Conservation (phyloP, 2,797 vertebrate genomes). For the Periophthalmus magnuspinnatus region DNA sequence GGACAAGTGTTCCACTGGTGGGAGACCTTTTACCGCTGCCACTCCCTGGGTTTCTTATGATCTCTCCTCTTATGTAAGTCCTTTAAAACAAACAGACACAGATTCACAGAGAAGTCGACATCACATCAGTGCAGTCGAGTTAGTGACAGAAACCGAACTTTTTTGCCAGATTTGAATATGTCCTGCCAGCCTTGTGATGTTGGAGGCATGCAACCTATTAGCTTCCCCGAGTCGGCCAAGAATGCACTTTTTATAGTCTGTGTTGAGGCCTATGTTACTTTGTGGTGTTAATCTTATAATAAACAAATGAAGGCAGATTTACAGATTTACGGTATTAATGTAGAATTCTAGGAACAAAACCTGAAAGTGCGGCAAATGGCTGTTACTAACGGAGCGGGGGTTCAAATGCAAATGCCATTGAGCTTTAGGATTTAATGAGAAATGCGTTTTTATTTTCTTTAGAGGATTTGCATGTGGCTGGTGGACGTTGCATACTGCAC, state of each 20-base stretch:
- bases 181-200: conserved; percentile 39
- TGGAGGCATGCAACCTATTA: conserved; percentile 37
- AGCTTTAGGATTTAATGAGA: background rate
- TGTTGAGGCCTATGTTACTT: conserved; percentile 23
- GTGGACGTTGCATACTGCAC: background rate
- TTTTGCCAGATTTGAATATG: conserved; percentile 25
- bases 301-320: conserved; percentile 35
- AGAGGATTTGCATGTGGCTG: background rate
- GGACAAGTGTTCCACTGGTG: background rate
- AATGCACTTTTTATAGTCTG: conserved; percentile 28
- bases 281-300: conserved; percentile 39
- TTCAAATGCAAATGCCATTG: conserved; percentile 4
- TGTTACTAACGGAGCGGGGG: background rate
- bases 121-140: conserved; percentile 22
- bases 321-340: conserved; percentile 27
- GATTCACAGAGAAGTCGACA: conserved; percentile 27
- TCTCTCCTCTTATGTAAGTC: conserved; percentile 18
- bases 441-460: background rate
- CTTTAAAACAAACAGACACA: conserved; percentile 25
- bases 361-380: conserved; percentile 14
- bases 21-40: conserved; percentile 3
- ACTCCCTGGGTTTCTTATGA: conserved; percentile 5
- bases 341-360: conserved; percentile 26
- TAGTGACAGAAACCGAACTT: conserved; percentile 19
- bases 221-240: conserved; percentile 31